These are phyloP conservation scores for Grammomys surdaster DNA, from an alignment of 2,113 vertebrate genomes.

Conservation along the genomic window DNA sequence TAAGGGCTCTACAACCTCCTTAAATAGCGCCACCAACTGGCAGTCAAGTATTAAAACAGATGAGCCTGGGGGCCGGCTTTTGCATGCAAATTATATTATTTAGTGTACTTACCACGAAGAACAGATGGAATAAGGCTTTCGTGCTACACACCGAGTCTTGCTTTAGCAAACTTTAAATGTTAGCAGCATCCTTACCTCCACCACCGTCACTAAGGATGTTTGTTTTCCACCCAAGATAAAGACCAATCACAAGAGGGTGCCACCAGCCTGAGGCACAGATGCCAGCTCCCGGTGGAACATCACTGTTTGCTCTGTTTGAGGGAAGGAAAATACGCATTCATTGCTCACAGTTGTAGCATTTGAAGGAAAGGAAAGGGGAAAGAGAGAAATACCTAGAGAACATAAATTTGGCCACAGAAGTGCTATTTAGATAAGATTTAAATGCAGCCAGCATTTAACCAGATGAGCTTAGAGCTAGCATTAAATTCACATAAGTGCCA, in stretches of 20 bases:
- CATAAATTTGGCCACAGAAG: conserved; percentile 73
- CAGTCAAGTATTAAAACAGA: background rate
- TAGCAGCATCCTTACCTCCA: too few species aligned
- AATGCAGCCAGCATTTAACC: conserved; percentile 78
- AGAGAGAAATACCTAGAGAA: conserved; percentile 68
- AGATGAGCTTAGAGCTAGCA: conserved; percentile 73
- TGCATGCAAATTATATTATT: background rate
- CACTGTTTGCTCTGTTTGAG: background rate
- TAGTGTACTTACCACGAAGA: background rate
- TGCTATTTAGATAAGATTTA: conserved; percentile 83
- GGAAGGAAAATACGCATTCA: background rate
- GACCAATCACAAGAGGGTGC: background rate
- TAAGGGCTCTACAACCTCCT: background rate
- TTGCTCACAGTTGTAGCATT: conserved; percentile 16
- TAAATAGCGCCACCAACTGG: background rate
- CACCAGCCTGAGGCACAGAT: too few species aligned
- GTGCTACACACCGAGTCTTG: too few species aligned
- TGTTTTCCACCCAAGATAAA: background rate
- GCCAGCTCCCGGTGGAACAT: background rate
- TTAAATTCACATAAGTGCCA: conserved; percentile 78
- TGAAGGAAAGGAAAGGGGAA: background rate
- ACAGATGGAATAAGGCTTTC: background rate
- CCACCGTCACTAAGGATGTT: accelerated
- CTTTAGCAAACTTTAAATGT: background rate
- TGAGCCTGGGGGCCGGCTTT: background rate